Evolutionary conservation across 1,140 invertebrate genomes (phyloP), one percentile per base, ranked within the genome.

Genomic region (Macrobrachium rosenbergii): DNA sequence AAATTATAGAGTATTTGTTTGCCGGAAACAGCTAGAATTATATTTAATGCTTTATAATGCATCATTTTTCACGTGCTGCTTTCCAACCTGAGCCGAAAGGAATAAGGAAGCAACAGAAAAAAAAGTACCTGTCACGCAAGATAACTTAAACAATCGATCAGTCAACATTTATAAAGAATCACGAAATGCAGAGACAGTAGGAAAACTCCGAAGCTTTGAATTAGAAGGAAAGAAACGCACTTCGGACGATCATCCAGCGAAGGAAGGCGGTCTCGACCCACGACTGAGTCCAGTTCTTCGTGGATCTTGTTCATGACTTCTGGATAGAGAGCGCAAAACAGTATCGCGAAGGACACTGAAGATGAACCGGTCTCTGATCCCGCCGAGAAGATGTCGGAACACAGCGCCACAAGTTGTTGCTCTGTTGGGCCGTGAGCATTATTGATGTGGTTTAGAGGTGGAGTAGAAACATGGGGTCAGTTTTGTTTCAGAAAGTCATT

Each of bases 251-350:
- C 97, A 89, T 96, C 95, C 5, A 98, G n/a, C 52, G 78, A 73
- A 0, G 97, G 97, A 89, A 96, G 92, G 37, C 96, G 93, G 37
- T 94, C 93, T 17, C 95, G 93, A 7, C 97, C 97, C 28, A 99
- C 94, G 0, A 98, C 95, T 10, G 90, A 89, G 90, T 98, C 96
- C n/a, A 99, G 92, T 92, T 99, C 98, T 72, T 97, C 95, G 92
- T 97, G 96, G 0, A 99, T 95, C 12, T 94, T 94, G 37, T 93
- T 93, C 91, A 97, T 96, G 0, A 96, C 94, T 76, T 97, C 95
- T 0, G 97, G 97, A 91, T 99, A 94, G 89, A 96, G 95, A 7
- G 98, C 91, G 94, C 98, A 58, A 43, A 88, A 69, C 28, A 89
- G 72, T 19, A 89, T 16, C 5, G 69, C 81, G 64, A 87, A 89